Percentiles rank a stretch among this genome's conserved stretches.
These are phyloP conservation scores for Fistularia commersonii DNA, from an alignment of 2,797 vertebrate species.

Conservation along the genomic window DNA sequence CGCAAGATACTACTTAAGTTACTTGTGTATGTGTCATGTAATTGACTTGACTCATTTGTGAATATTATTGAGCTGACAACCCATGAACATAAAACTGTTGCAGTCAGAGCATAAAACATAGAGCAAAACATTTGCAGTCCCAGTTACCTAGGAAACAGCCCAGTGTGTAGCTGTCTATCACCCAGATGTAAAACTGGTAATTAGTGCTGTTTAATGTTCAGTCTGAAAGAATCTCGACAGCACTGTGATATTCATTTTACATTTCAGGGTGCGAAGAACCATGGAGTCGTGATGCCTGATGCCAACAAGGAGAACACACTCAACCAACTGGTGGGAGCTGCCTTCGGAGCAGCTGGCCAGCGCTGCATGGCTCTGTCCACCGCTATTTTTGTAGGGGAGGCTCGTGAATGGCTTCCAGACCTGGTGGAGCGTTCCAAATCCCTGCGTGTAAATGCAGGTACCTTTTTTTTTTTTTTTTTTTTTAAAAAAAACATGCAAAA, in stretches of 20 bases:
- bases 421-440: conserved; percentile 91
- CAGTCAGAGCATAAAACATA: not conserved
- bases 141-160: too few species aligned
- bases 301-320: conserved; percentile 97
- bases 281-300: conserved; percentile 97
- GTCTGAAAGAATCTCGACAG: conserved; percentile 9
- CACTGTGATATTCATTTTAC: conserved; percentile 30
- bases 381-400: conserved; percentile 90
- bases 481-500: too few species aligned
- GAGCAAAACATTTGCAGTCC: not conserved
- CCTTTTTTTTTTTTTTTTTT: too few species aligned
- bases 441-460: conserved; percentile 92
- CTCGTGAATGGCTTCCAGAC: conserved; percentile 90
- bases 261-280: conserved; percentile 94
- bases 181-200: not conserved
- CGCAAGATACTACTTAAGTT: too few species aligned
- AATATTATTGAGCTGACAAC: conserved; percentile 1
- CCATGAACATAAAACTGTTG: not conserved
- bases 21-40: too few species aligned
- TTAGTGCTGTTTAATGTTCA: not conserved
- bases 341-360: conserved; percentile 96
- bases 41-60: too few species aligned
- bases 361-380: conserved; percentile 98
- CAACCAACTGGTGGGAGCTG: conserved; percentile 96
- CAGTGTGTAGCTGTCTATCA: conserved; percentile 12